Conservation (phyloP, 1,140 invertebrate genomes). For the Planococcus citri region DNA sequence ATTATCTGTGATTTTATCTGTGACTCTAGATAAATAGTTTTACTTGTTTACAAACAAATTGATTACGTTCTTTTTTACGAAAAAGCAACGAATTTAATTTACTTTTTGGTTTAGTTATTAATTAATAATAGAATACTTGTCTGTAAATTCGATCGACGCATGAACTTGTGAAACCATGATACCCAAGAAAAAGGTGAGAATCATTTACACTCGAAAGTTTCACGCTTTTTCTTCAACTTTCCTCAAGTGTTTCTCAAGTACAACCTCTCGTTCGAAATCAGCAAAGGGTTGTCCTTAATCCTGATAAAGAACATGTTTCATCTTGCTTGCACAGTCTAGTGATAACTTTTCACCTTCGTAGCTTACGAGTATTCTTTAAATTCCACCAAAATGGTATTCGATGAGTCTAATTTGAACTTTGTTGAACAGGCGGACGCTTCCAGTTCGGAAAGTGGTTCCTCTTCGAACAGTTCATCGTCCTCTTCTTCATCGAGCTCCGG, state of each 20-base stretch:
- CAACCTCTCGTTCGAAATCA: too few relatives aligned
- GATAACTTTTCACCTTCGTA: too few relatives aligned
- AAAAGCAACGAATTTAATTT: neutral
- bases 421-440: conserved; percentile 3
- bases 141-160: neutral
- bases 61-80: conserved; percentile 9
- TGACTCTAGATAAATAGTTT: neutral
- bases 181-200: conserved; percentile 8
- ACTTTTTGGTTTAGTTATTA: neutral
- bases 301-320: too few relatives aligned
- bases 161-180: neutral
- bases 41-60: conserved; percentile 15
- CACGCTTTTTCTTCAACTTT: too few relatives aligned
- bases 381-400: too few relatives aligned
- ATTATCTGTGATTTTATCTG: neutral
- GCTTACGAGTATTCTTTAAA: too few relatives aligned
- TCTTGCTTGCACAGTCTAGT: too few relatives aligned
- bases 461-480: conserved; percentile 24
- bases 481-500: conserved; percentile 25
- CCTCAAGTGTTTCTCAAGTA: too few relatives aligned
- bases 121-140: neutral
- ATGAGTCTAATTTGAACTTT: too few relatives aligned
- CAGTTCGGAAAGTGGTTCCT: conserved; percentile 24
- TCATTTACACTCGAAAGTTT: neutral
- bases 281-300: too few relatives aligned